Evolutionary conservation across 2,888 invertebrate genomes (phyloP), one percentile per base, ranked within the genome.

Genomic region (Mantis religiosa): DNA sequence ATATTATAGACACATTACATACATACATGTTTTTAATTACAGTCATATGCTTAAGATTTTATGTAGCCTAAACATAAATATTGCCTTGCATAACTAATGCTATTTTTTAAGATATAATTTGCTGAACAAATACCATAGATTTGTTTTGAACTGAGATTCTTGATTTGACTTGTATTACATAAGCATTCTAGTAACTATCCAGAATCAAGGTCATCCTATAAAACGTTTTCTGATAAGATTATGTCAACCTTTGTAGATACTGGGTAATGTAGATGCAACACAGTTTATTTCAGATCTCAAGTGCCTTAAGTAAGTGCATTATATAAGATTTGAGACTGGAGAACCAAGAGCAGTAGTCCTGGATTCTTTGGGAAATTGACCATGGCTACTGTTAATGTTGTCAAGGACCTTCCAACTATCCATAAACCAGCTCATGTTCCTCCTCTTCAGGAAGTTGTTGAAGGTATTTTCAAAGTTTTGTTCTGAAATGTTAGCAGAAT

Each of bases 371-470:
- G 15, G 6, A 71, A 71, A 20, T 71, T 20, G 20, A 71, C 54
- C 25, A 87, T 87, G 87, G 87, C 87, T 30, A 87, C 85, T 8
- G 41, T 84, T 28, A 71, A 71, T 71, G 89, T 90, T 14, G 84
- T 90, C 8, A 82, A 85, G 83, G 87, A 89, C 41, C 90, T 89
- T 82, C 85, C 86, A 12, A 86, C 94, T 90, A 94, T 94, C 91
- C 95, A 95, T 92, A 95, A 95, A 92, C 91, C 94, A n/a, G 93
- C 96, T 47, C 92, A 94, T 92, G 93, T 94, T 89, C 96, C 97
- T 25, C 92, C 95, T 0, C 92, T 97, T 82, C 93, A 95, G 82
- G 97, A 97, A 92, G 92, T 97, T n/a, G 95, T 95, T 87, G 93
- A 94, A 91, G 96, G 96, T 96, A 93, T 93, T 92, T 82, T 54